Conservation (phyloP, 2,888 invertebrate species). For the Brachyptera putata region DNA sequence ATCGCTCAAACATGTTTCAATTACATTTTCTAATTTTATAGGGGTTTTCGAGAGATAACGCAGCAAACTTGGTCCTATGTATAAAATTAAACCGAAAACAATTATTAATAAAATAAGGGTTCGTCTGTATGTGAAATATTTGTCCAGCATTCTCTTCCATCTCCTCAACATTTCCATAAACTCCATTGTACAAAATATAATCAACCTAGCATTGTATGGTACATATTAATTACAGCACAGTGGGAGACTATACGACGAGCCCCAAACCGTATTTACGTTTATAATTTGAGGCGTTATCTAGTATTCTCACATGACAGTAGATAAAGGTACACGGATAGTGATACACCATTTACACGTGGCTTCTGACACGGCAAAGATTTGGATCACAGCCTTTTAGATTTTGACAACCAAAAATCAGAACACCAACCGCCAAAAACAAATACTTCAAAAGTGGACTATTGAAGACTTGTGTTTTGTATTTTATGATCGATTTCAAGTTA, state of each 20-base stretch:
- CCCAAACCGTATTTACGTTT: too few relatives aligned
- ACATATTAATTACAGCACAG: too few relatives aligned
- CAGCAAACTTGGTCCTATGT: constrained; percentile 60
- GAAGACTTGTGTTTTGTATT: too few relatives aligned
- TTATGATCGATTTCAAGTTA: too few relatives aligned
- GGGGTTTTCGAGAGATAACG: constrained; percentile 54
- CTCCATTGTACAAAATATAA: constrained; percentile 20
- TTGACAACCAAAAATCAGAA: too few relatives aligned
- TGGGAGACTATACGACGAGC: too few relatives aligned
- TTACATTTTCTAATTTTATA: constrained; percentile 46
- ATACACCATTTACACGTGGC: too few relatives aligned
- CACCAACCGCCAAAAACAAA: too few relatives aligned
- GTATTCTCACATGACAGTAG: constrained; percentile 3
- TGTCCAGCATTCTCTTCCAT: constrained; percentile 29
- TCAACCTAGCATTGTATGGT: background rate
- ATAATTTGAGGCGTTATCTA: background rate
- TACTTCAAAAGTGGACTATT: too few relatives aligned
- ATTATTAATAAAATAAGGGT: constrained; percentile 51
- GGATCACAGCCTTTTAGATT: too few relatives aligned
- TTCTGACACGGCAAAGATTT: too few relatives aligned
- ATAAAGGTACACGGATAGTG: too few relatives aligned
- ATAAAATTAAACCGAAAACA: constrained; percentile 56
- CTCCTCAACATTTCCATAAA: constrained; percentile 25
- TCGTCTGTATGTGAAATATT: constrained; percentile 38
- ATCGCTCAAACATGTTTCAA: constrained; percentile 63